Conservation (phyloP, 30 jellyfish, hydroid and myxozoan genomes). For the Turritopsis dohrnii region DNA sequence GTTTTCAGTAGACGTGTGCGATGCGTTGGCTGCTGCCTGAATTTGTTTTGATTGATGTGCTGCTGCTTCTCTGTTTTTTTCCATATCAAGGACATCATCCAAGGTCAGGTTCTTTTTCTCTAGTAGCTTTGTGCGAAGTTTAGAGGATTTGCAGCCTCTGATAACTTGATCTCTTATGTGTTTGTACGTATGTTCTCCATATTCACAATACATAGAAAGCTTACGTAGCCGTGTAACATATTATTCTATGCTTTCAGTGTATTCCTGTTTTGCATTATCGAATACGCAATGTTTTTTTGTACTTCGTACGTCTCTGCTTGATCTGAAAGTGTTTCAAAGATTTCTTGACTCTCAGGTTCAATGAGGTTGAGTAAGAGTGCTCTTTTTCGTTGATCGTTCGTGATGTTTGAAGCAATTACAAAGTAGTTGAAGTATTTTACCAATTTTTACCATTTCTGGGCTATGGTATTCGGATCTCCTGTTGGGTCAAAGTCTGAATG, state of each 20-base stretch:
- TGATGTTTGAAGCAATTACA: not conserved
- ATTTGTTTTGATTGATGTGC: not conserved
- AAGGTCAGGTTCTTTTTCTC: not conserved
- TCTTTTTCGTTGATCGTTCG: not conserved
- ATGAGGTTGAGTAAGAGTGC: not conserved
- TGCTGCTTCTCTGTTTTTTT: not conserved
- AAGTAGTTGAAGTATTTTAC: not conserved
- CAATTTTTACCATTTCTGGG: constrained; percentile 2
- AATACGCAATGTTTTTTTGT: not conserved
- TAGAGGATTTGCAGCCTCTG: no score
- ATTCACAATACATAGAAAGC: not conserved
- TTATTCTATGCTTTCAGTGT: constrained; percentile 2
- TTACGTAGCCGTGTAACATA: not conserved
- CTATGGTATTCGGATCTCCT: not conserved
- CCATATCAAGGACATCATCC: not conserved
- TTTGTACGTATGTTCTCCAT: not conserved
- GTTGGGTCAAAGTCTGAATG: constrained; percentile 3
- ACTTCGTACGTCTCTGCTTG: not conserved
- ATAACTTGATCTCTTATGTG: constrained; percentile 1
- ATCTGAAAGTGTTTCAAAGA: not conserved
- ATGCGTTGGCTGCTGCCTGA: no score
- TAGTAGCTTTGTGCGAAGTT: constrained; percentile 2
- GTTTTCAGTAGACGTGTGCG: not conserved
- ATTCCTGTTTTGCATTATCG: not conserved
- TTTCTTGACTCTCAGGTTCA: not conserved